Evolutionary conservation across 1,140 invertebrate genomes (phyloP).

Genomic region (Panagrolaimus sp.): DNA sequence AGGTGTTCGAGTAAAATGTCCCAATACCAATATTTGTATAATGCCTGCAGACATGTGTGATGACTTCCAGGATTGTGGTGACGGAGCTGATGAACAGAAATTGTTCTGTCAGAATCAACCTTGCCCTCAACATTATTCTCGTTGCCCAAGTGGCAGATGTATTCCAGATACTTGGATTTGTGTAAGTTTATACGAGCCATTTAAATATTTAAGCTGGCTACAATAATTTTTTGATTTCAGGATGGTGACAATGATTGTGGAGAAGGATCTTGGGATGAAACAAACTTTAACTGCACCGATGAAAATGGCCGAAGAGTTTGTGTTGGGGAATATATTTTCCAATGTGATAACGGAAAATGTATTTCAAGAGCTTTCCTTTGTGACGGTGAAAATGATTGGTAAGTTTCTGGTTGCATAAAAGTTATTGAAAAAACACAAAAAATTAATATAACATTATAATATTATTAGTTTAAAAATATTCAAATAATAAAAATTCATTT

Average conservation of each 20-base stretch:
- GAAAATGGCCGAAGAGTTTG: conserved; percentile 47
- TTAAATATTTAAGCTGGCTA: not conserved
- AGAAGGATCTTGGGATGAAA: conserved; percentile 60
- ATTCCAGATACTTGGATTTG: conserved; percentile 58
- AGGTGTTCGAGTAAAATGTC: conserved; percentile 53
- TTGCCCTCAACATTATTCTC: conserved; percentile 49
- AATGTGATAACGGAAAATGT: conserved; percentile 92
- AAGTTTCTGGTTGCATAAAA: no score
- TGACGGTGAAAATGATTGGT: conserved; percentile 68
- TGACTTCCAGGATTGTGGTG: conserved; percentile 51
- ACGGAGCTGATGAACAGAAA: conserved; percentile 47
- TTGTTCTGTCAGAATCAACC: conserved; percentile 55
- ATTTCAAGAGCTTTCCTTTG: conserved; percentile 94
- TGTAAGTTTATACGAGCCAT: not conserved
- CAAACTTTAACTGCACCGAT: conserved; percentile 56
- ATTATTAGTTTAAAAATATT: no score
- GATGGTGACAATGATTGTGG: conserved; percentile 60
- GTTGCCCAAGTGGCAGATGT: conserved; percentile 55
- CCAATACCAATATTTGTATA: conserved; percentile 57
- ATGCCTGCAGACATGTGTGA: conserved; percentile 51
- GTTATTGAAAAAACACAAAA: no score
- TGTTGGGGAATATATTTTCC: conserved; percentile 61
- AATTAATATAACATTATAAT: no score
- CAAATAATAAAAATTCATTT: no score
- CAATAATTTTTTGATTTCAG: not conserved